Evolutionary conservation across 1,140 invertebrate species (phyloP), one percentile per base, ranked within the genome.

Genomic region (Dendroctonus ponderosae): DNA sequence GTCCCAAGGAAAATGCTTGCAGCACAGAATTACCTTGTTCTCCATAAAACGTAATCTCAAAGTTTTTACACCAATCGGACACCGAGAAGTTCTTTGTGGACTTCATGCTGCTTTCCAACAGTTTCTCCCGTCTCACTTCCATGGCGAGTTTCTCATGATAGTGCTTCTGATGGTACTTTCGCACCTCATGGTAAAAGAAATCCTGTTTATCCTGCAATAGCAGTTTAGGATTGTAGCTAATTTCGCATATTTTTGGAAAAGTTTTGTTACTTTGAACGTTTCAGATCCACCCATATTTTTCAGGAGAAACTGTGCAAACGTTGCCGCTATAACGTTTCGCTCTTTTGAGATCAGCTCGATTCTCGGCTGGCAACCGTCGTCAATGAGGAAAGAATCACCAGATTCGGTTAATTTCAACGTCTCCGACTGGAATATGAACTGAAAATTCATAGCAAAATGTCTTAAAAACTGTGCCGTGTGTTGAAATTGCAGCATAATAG

Each of bases 271-370:
- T 43, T 94, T 93, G 76, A 97, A 97, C 38, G 93, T 94, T 82
- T 97, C 94, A 37, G 93, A 95, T 6, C 94, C 94, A 53, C 94
- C 94, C 75, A 96, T 96, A 82, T 96, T 96, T 81, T 94, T 94
- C n/a, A 96, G 79, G 48, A 97, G 83, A 78, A 95, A 94, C 74
- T 94, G 88, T 0, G 93, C 93, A 79, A 96, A 97, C 6, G 93
- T 93, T 48, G 94, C 94, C 5, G 92, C 93, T 66, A 97, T 92
- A 15, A 96, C 89, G 80, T 94, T 93, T 3, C 92, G 83, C 79
- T 96, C 91, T 67, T 89, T 87, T 8, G 90, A 89, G 62, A 88
- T 86, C 66, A 97, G 80, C 79, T 91, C 88, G 15, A 96, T 86
- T 73, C 88, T 87, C 0, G 91, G 89, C 76, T 97, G 94, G 62